These are phyloP conservation scores for Pelecanoides urinatrix DNA, from an alignment of 2,113 vertebrate species.

Conservation along the genomic window DNA sequence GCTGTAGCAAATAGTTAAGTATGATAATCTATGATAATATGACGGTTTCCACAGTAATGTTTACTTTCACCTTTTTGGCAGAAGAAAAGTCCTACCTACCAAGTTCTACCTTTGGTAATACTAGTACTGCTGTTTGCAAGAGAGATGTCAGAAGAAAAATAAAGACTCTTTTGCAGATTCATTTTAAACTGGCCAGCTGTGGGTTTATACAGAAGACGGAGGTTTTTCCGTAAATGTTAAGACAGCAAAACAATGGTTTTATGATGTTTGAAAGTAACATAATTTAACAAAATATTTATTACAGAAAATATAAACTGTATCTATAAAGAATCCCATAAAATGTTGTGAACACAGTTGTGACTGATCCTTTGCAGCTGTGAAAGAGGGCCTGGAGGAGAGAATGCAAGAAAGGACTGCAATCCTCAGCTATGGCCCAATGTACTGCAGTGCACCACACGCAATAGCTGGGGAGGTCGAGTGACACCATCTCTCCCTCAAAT, in stretches of 20 bases:
- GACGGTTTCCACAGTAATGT: background rate
- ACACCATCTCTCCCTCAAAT: background rate
- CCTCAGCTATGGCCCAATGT: rapidly evolving
- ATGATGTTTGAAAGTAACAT: background rate
- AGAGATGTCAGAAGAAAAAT: background rate
- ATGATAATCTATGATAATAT: background rate
- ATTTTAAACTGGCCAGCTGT: background rate
- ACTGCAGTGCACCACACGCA: background rate
- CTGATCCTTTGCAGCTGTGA: background rate
- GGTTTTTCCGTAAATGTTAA: background rate
- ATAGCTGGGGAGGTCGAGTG: background rate
- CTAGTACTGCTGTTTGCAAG: background rate
- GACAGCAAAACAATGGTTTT: background rate
- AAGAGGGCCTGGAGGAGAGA: background rate
- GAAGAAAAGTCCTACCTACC: background rate
- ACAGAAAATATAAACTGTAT: background rate
- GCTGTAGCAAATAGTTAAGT: background rate
- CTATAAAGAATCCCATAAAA: background rate
- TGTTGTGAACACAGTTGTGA: background rate
- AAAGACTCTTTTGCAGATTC: background rate
- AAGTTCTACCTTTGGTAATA: background rate
- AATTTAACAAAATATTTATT: background rate
- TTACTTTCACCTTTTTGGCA: background rate
- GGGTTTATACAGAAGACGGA: background rate
- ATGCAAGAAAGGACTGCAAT: background rate